A percentile compares a stretch with the other conserved stretches of the same genome.
These are phyloP conservation scores for Xylocampa areola DNA, from an alignment of 2,888 invertebrate species.

Conservation along the genomic window DNA sequence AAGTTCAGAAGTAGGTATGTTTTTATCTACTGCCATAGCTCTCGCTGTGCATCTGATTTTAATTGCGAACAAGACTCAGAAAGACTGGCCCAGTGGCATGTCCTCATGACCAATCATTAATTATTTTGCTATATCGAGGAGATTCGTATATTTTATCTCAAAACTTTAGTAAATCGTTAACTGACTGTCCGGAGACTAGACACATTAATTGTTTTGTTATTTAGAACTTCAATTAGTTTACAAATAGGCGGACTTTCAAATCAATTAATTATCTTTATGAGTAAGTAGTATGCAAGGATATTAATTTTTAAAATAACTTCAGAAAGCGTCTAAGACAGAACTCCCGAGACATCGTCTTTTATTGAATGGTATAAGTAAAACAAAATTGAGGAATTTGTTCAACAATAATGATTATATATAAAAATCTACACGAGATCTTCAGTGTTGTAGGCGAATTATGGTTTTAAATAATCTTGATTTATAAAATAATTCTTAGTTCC, in stretches of 20 bases:
- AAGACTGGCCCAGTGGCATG: background rate
- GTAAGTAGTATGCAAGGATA: too few relatives aligned
- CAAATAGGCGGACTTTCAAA: constrained; percentile 17
- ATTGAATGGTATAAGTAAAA: too few relatives aligned
- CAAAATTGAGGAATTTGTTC: too few relatives aligned
- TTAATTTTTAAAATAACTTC: too few relatives aligned
- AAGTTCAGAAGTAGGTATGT: background rate
- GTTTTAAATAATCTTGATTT: constrained; percentile 4
- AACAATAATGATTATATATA: background rate
- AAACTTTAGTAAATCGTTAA: constrained; percentile 13
- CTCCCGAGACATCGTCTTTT: too few relatives aligned
- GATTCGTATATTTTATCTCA: constrained; percentile 16
- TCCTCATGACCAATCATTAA: background rate
- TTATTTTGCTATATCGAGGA: constrained; percentile 13
- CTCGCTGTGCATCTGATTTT: constrained; percentile 2
- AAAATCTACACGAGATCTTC: constrained; percentile 5
- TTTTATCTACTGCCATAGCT: constrained; percentile 8
- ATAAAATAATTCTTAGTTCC: constrained; percentile 64
- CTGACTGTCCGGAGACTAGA: background rate
- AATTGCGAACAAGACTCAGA: constrained; percentile 2
- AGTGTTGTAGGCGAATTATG: background rate
- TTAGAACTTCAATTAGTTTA: constrained; percentile 11
- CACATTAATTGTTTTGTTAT: constrained; percentile 6
- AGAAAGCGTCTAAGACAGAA: too few relatives aligned
- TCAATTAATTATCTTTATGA: background rate